These are phyloP conservation scores for Bos javanicus DNA, from an alignment of 2,113 vertebrate genomes.

Conservation along the genomic window DNA sequence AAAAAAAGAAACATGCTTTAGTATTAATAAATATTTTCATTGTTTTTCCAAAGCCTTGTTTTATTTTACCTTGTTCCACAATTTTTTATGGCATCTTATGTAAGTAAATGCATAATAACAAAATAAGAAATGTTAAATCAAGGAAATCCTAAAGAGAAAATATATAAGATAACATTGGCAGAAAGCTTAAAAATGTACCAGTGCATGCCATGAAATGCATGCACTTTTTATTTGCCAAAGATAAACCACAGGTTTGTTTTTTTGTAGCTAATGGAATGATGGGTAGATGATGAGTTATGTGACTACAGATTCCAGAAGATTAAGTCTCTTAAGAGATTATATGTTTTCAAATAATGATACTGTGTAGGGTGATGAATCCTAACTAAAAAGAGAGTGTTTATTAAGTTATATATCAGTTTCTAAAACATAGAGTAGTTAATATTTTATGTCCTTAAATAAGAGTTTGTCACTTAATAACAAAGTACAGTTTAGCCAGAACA, in stretches of 20 bases:
- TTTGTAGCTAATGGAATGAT: neutral
- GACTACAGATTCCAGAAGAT: neutral
- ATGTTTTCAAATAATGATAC: neutral
- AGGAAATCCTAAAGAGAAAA: neutral
- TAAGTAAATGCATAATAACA: neutral
- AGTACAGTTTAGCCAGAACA: neutral
- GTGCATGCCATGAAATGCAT: neutral
- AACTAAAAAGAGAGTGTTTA: neutral
- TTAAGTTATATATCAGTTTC: neutral
- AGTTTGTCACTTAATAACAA: neutral
- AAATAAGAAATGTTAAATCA: neutral
- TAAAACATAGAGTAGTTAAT: neutral
- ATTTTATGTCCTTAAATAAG: neutral
- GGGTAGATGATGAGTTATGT: neutral
- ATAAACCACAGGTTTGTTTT: neutral
- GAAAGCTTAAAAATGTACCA: conserved; percentile 11
- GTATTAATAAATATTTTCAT: neutral
- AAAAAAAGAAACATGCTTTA: neutral
- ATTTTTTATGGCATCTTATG: neutral
- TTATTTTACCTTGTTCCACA: neutral
- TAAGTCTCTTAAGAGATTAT: neutral
- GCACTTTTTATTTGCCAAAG: neutral
- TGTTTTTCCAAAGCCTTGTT: conserved; percentile 29
- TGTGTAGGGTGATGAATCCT: neutral
- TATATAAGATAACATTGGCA: neutral